Evolutionary conservation across 1,140 invertebrate species (phyloP), one percentile per base, ranked within the genome.

Genomic region (Calephelis virginiensis): DNA sequence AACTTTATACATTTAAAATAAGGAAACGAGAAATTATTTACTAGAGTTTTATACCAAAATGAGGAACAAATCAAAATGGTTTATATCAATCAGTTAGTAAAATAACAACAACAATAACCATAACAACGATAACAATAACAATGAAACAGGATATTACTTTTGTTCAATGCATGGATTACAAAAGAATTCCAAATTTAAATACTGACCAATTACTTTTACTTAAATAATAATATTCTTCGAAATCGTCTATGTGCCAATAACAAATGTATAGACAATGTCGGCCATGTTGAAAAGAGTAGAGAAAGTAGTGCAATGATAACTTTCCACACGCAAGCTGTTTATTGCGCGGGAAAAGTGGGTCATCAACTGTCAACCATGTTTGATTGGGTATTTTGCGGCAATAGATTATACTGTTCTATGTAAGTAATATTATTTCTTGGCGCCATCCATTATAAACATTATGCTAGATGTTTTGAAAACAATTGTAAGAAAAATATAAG

Each of bases 221-320:
- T 28, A 28, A 28, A 28, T 28, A 4, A 28, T 3, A 28, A 28
- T 28, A 28, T 28, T 28, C 28, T 4, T 0, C 5, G 28, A 28
- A 4, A 28, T 28, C 2, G 28, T 28, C 28, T 28, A 28, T 28
- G 28, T 28, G 28, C 2, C 28, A 28, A 28, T 28, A 28, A 28
- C 40, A 43, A 9, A 77, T 77, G 76, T 80, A 79, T 80, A 78
- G 80, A 81, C 76, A 84, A 81, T 71, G 77, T 73, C 82, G 69
- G 83, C 89, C 86, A 89, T 89, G 78, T 89, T 89, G 85, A 86
- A 88, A 91, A 90, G 89, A 91, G 89, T 89, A 85, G 89, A 89
- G 89, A 91, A 91, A 91, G 89, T 91, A 91, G 89, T 89, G 86
- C 89, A 87, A 74, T 73, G 73, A 83, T 87, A 91, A 91, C 89